phyloP scores from a whole-genome alignment of 35 echinoderm and acorn worm species.

The Heliocidaris erythrogramma region DNA sequence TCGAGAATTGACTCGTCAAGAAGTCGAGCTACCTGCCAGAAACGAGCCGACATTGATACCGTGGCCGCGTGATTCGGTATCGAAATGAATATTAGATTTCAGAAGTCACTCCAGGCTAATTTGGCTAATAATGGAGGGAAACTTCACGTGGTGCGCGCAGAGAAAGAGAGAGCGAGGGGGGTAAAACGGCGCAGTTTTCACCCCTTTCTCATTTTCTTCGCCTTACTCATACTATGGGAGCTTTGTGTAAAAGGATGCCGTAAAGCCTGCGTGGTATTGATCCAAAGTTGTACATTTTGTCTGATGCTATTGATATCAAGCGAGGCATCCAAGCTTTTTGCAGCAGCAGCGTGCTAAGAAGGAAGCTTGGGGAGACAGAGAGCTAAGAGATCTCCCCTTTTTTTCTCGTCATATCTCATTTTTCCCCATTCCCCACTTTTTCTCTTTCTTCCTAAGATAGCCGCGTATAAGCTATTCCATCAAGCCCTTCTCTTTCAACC shows the following conservation, averaged over 20 bases:
- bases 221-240: neutral
- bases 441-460: conserved; percentile 10
- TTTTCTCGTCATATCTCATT: conserved; percentile 1
- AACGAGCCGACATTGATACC: conserved; percentile 25
- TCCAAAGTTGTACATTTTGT: conserved; percentile 14
- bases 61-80: conserved; percentile 10
- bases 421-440: neutral
- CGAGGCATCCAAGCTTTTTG: neutral
- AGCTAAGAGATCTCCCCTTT: neutral
- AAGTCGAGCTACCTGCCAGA: conserved; percentile 32
- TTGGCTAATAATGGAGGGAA: conserved; percentile 17
- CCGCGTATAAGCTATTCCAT: neutral
- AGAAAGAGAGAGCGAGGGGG: neutral
- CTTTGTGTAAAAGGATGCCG: conserved; percentile 36
- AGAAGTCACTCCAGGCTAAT: conserved; percentile 34
- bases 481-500: conserved; percentile 27
- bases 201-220: neutral
- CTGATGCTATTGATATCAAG: conserved; percentile 11
- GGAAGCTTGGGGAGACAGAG: neutral
- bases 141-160: neutral
- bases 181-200: neutral
- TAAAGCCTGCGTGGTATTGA: conserved; percentile 19
- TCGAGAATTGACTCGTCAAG: conserved; percentile 1
- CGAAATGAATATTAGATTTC: conserved; percentile 48
- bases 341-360: neutral